Percentiles rank a stretch among this genome's conserved stretches.
Evolutionary conservation across 1,140 invertebrate genomes (phyloP).

Genomic region (Steinernema khuongi): DNA sequence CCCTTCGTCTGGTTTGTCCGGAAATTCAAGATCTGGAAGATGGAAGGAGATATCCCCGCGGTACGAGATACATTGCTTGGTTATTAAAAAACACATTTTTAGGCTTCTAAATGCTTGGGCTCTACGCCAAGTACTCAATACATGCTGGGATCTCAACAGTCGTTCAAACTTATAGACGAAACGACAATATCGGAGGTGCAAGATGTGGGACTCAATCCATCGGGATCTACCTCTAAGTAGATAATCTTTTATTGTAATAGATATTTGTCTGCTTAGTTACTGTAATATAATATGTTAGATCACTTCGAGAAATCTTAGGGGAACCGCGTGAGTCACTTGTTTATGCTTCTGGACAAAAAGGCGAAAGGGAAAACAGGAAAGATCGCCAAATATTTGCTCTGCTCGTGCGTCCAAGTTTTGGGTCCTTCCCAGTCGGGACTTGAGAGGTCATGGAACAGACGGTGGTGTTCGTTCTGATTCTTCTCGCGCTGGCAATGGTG

Average conservation of each 20-base stretch:
- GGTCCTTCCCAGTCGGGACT: too few relatives aligned
- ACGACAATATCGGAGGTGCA: constrained; percentile 50
- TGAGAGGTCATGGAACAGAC: too few relatives aligned
- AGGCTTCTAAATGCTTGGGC: constrained; percentile 54
- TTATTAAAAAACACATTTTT: constrained; percentile 27
- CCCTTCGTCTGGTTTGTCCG: constrained; percentile 53
- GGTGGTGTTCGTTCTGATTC: too few relatives aligned
- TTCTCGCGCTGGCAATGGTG: not conserved
- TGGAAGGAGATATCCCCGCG: constrained; percentile 53
- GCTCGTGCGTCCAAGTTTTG: too few relatives aligned
- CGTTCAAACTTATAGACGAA: constrained; percentile 54
- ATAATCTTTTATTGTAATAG: not conserved
- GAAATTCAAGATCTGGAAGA: constrained; percentile 55
- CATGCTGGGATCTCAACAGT: constrained; percentile 55
- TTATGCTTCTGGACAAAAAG: too few relatives aligned
- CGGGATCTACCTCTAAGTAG: not conserved
- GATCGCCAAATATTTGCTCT: too few relatives aligned
- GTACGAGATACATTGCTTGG: constrained; percentile 30
- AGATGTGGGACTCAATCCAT: constrained; percentile 27
- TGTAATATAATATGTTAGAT: not conserved
- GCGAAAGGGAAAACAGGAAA: too few relatives aligned
- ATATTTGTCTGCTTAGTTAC: not conserved
- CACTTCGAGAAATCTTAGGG: not conserved
- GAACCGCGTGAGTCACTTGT: not conserved
- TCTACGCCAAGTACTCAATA: constrained; percentile 54